Conservation (phyloP, 1,140 invertebrate species). For the Copidosoma floridanum region DNA sequence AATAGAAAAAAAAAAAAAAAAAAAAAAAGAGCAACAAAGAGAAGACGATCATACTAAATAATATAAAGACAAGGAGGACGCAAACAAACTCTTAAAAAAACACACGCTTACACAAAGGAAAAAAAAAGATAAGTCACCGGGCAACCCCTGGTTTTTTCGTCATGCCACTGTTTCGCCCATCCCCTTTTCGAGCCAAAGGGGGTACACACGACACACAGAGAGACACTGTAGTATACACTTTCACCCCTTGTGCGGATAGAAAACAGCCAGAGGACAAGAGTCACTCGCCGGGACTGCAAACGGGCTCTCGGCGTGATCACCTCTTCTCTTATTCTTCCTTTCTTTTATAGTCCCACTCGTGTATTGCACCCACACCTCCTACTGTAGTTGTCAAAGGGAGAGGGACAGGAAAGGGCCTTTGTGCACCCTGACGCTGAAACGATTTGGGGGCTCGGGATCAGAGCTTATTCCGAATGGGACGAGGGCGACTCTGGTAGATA, state of each 20-base stretch:
- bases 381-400: too few species aligned
- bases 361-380: too few species aligned
- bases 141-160: slow-evolving; percentile 6
- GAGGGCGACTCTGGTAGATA: not conserved
- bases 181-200: too few species aligned
- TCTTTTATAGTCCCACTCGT: too few species aligned
- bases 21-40: not conserved
- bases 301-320: slow-evolving; percentile 17
- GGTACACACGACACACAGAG: not conserved
- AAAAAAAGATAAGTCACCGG: not conserved
- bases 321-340: not conserved
- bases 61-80: too few species aligned
- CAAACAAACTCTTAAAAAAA: too few species aligned
- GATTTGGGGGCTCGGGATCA: not conserved
- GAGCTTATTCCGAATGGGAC: not conserved
- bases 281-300: slow-evolving; percentile 6
- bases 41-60: too few species aligned
- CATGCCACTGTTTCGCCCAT: too few species aligned
- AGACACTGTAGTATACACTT: not conserved
- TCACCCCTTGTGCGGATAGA: too few species aligned
- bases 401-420: too few species aligned
- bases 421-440: not conserved
- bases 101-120: not conserved
- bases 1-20: too few species aligned
- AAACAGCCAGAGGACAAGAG: slow-evolving; percentile 1